Base-by-base conservation (phyloP, 2,888 invertebrate genomes). In the Celastrina argiolus region DNA sequence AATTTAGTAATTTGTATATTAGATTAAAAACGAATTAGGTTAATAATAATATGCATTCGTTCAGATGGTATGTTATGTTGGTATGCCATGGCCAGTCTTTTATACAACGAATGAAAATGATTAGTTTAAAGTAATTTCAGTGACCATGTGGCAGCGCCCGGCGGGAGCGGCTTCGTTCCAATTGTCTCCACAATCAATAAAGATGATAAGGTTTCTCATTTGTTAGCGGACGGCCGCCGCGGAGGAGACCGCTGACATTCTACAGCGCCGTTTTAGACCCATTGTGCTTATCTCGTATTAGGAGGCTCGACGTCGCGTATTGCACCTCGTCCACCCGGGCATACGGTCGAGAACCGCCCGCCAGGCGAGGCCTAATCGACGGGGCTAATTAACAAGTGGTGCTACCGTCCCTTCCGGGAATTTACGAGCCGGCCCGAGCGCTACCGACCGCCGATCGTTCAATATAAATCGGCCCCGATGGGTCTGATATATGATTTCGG, bases 181-280 rank as follows among this genome's bases (percentile, higher is more conserved):
- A 51, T 51, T 51, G 51, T 26, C 22, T 26, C 14, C 22, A 51
- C 51, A 51, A 51, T 51, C 51, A 51, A 51, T 12, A 22, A 22
- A 51, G 51, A 51, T 14, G 51, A 51, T 51, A 51, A 51, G 51
- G 22, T 12, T 36, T 51, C 51, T 16, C 51, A 51, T 51, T 51
- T 51, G 51, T 51, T 51, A 51, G 26, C 51, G 51, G 51, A 26
- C 22, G 12, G 51, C 51, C 51, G 51, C 51, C 51, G 26, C 22
- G 10, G 45, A 58, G 68, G 69, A 67, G 65, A 70, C 70, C 72
- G 67, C 70, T 71, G 71, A 71, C 76, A 59, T 59, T 59, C 59
- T 10, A 16, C 16, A 10, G 16, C 2, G 16, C 59, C 34, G 59
- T 59, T 34, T n/a, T 34, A 31, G 8, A 28, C 31, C 58, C 31